Conservation (phyloP, 2,888 invertebrate genomes). For the Archaeoteleia sp. region DNA sequence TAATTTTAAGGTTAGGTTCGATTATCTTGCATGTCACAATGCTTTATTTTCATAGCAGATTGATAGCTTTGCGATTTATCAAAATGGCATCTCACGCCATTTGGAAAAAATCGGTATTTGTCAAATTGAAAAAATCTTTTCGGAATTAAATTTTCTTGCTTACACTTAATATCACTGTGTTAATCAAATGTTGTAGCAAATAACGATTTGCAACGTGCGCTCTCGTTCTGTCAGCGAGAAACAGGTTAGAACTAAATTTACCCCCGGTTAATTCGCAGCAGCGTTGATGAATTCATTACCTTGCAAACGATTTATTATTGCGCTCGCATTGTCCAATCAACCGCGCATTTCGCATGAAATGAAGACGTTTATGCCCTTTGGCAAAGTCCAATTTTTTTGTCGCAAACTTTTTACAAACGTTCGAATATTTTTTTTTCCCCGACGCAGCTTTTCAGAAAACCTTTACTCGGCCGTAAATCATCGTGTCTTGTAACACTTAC, state of each 20-base stretch:
- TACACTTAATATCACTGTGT: not conserved
- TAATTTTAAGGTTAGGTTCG: too few species aligned
- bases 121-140: too few species aligned
- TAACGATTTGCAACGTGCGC: not conserved
- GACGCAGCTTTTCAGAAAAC: constrained; percentile 48
- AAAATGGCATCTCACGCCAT: too few species aligned
- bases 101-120: too few species aligned
- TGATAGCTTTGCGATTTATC: too few species aligned
- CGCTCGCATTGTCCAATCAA: constrained; percentile 1
- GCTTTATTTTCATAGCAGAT: too few species aligned
- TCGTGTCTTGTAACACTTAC: constrained; percentile 53
- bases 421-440: constrained; percentile 37
- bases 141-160: too few species aligned
- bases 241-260: not conserved
- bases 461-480: constrained; percentile 50
- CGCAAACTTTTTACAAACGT: constrained; percentile 27
- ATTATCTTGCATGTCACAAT: too few species aligned
- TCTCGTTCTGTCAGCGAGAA: not conserved
- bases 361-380: constrained; percentile 21
- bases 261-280: not conserved
- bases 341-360: constrained; percentile 11
- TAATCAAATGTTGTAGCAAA: not conserved
- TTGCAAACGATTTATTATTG: not conserved
- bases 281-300: constrained; percentile 1
- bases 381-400: constrained; percentile 9